Base-by-base conservation (phyloP, 2,113 vertebrate genomes). In the Chrysemys picta region DNA sequence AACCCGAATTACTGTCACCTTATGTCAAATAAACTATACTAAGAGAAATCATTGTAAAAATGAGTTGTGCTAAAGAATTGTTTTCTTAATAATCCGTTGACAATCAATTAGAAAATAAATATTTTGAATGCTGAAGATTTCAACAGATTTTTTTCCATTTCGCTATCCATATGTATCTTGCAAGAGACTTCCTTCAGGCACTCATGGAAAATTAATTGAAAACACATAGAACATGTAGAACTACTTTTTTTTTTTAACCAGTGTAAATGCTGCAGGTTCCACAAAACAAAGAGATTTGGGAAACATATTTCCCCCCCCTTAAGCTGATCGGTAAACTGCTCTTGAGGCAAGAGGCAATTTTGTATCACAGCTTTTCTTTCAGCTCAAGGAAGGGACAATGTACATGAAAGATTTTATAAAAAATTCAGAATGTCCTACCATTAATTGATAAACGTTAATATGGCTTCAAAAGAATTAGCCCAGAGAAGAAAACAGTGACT, bases 201-300 rank as follows among this genome's bases (percentile, higher is more conserved):
- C 65, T 89, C 84, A 89, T 86, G 27, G 29, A 93, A 94, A 22
- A 84, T 87, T 86, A 92, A 94, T 87, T 96, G 87, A 89, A 97
- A 96, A 82, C 22, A 50, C 25, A 31, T 16, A 91, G 69, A 10
- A 53, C 52, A 53, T 19, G 52, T 21, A 54, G 53, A 54, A 54
- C 79, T 87, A 38, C 1, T 54, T 54, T 54, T 38, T 84, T 87
- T 87, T 89, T 82, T 84, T 76, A 91, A 91, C 53, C 49, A 94
- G 6, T 57, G 81, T 65, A 89, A 97, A 31, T 93, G 42, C 78
- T 93, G 29, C 16, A 88, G 11, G 11, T 79, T 75, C 10, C 94
- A 96, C 82, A 52, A 94, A 96, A 88, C 35, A 91, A 53, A 95
- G 22, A 81, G 76, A 82, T 72, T 91, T 96, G 29, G 35, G 11